Conservation (phyloP, 2,888 invertebrate genomes). For the Melieria picta region DNA sequence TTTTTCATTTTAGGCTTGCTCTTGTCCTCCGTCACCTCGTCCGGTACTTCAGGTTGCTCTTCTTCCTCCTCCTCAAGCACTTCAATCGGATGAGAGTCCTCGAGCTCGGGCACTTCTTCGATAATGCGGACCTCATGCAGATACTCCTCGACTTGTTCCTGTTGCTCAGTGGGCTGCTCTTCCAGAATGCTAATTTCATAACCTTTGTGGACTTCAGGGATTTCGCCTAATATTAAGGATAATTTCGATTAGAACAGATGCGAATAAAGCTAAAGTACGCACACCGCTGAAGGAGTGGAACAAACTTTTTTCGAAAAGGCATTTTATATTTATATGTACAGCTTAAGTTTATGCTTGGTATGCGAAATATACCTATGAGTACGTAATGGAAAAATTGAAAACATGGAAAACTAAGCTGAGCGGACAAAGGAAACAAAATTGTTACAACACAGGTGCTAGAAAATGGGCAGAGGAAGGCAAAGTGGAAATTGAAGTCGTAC, state of each 20-base stretch:
- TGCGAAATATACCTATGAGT: neutral
- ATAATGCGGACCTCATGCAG: slow-evolving; percentile 57
- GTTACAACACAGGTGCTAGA: neutral
- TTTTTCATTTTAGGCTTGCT: slow-evolving; percentile 58
- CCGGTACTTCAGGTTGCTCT: slow-evolving; percentile 38
- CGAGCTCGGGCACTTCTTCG: slow-evolving; percentile 53
- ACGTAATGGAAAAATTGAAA: slow-evolving; percentile 11
- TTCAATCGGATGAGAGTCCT: slow-evolving; percentile 57
- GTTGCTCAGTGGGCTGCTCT: slow-evolving; percentile 52
- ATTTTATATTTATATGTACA: neutral
- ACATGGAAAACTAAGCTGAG: slow-evolving; percentile 14
- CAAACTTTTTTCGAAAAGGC: neutral
- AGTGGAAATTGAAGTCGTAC: neutral
- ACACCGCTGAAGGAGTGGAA: neutral
- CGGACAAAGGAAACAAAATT: slow-evolving; percentile 11
- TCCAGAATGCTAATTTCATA: slow-evolving; percentile 66
- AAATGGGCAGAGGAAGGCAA: neutral
- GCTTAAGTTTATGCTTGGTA: neutral
- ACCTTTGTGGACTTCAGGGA: slow-evolving; percentile 57
- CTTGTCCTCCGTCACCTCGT: slow-evolving; percentile 43
- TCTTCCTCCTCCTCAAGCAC: slow-evolving; percentile 57
- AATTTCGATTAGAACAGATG: neutral
- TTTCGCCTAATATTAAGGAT: slow-evolving; percentile 36
- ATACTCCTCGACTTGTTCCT: slow-evolving; percentile 58
- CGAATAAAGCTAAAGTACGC: neutral